A percentile compares a stretch with the other conserved stretches of the same genome.
These are phyloP conservation scores for Pristionchus entomophagus DNA, from an alignment of 2,888 invertebrate genomes.

Conservation along the genomic window DNA sequence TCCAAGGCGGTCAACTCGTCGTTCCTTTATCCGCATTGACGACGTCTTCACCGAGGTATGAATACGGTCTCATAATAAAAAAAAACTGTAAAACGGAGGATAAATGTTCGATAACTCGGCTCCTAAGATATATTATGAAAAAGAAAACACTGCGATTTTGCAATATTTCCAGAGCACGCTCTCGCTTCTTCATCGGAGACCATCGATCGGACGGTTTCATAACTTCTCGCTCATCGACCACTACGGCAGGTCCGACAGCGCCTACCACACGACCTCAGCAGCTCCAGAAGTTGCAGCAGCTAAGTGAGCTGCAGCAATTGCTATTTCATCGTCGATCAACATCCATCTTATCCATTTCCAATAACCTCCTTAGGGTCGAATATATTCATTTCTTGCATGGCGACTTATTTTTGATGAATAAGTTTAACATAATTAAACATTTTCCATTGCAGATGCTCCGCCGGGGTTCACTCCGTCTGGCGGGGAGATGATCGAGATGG, in stretches of 20 bases:
- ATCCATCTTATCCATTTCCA: too few species aligned
- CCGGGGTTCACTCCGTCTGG: neutral
- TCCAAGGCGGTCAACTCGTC: conserved; percentile 14
- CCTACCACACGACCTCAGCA: neutral
- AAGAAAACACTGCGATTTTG: neutral
- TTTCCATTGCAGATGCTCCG: neutral
- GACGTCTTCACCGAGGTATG: neutral
- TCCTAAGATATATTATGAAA: too few species aligned
- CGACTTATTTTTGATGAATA: too few species aligned
- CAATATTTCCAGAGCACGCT: conserved; percentile 17
- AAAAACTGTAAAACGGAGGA: too few species aligned
- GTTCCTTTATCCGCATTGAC: neutral
- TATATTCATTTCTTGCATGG: too few species aligned
- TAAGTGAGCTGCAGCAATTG: neutral
- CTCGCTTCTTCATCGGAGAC: conserved; percentile 28
- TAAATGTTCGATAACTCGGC: neutral
- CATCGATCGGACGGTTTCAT: neutral
- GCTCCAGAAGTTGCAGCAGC: neutral
- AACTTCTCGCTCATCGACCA: neutral
- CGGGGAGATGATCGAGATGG: conserved; percentile 30
- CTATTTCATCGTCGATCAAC: too few species aligned
- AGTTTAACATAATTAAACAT: too few species aligned
- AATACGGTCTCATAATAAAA: neutral
- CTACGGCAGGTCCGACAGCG: neutral
- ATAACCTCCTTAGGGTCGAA: too few species aligned